Conservation (phyloP, 2,113 vertebrate genomes). For the Cheirogaleus medius region DNA sequence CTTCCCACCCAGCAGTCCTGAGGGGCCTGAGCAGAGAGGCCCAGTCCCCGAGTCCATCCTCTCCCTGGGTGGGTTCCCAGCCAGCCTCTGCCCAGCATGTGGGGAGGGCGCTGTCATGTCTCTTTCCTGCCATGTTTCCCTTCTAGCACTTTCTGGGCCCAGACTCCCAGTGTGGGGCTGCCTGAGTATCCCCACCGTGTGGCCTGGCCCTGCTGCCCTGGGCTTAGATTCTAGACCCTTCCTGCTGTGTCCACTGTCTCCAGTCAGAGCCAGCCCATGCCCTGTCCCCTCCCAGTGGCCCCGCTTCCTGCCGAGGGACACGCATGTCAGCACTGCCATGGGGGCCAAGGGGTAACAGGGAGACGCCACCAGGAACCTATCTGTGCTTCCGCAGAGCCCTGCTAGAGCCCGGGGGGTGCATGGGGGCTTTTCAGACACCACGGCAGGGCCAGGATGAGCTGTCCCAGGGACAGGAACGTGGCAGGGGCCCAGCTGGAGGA, state of each 20-base stretch:
- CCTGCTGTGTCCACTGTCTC: neutral
- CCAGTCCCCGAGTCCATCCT: neutral
- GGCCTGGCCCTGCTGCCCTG: neutral
- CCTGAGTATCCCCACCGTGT: fast-evolving
- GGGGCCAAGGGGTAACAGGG: fast-evolving
- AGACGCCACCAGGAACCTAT: neutral
- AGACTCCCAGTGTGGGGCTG: neutral
- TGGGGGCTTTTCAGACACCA: neutral
- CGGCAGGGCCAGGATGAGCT: fast-evolving
- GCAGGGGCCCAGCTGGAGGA: neutral
- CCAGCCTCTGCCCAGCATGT: neutral
- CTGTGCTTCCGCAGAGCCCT: neutral
- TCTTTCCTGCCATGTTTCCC: neutral
- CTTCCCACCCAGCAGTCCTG: neutral
- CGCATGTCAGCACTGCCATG: fast-evolving
- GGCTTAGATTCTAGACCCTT: neutral
- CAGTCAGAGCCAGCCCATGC: neutral
- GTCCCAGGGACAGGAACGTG: neutral
- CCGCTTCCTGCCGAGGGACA: neutral
- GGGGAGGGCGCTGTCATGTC: too few relatives aligned
- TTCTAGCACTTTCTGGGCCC: neutral
- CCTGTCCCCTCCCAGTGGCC: too few relatives aligned
- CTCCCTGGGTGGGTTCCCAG: neutral
- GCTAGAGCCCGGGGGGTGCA: fast-evolving
- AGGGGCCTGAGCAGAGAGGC: neutral